A percentile compares a stretch with the other conserved stretches of the same genome.
These are phyloP conservation scores for Stenopsyche tienmushanensis DNA, from an alignment of 1,140 invertebrate species.

Conservation along the genomic window DNA sequence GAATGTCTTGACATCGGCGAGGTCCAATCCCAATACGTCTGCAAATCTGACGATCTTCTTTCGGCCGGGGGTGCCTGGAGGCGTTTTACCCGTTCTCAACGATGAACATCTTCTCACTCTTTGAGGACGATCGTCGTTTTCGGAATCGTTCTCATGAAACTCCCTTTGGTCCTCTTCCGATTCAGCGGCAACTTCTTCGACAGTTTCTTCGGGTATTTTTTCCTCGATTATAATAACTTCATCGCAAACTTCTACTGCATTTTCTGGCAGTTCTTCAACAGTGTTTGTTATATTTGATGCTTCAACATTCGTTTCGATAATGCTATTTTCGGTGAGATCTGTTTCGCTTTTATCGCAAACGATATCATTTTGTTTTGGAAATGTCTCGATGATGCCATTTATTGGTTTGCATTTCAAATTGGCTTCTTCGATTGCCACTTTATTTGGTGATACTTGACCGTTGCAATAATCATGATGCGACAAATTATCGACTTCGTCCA, in stretches of 20 bases:
- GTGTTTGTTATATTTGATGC: too few relatives aligned
- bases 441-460: conserved; percentile 15
- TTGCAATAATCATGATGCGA: neutral
- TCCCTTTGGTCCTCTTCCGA: conserved; percentile 28
- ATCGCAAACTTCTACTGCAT: conserved; percentile 22
- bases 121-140: conserved; percentile 59
- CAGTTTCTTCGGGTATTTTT: neutral
- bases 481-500: conserved; percentile 47
- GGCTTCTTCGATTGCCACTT: neutral
- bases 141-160: conserved; percentile 43
- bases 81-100: conserved; percentile 87
- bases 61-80: conserved; percentile 80
- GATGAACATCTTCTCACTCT: conserved; percentile 79
- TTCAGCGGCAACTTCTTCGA: conserved; percentile 30
- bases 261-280: neutral
- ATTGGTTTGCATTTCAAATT: neutral
- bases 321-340: neutral
- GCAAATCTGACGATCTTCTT: conserved; percentile 97
- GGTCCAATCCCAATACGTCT: conserved; percentile 88
- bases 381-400: neutral
- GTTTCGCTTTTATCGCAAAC: neutral
- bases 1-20: conserved; percentile 88
- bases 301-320: conserved; percentile 4
- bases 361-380: neutral
- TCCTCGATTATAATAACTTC: conserved; percentile 33